Percentiles rank a stretch among this genome's conserved stretches.
These are phyloP conservation scores for Phataginus tetradactyla DNA, from an alignment of 2,797 vertebrate species.

Conservation along the genomic window DNA sequence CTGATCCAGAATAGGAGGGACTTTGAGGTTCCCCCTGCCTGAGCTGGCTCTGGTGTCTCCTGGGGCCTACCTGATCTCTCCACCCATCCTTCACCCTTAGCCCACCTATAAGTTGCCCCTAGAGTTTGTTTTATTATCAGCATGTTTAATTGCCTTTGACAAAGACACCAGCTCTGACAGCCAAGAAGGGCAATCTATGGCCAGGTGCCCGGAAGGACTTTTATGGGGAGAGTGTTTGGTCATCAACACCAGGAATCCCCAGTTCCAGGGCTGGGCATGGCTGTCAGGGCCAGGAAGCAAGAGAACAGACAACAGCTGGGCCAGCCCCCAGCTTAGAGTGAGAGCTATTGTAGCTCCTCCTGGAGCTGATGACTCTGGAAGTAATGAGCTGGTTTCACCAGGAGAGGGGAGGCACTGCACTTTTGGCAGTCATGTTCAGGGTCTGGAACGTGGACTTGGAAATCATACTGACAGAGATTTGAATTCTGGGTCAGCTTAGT, in stretches of 20 bases:
- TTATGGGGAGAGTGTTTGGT: neutral
- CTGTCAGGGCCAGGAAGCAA: slow-evolving; percentile 26
- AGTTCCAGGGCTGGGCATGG: neutral
- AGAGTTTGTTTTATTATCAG: neutral
- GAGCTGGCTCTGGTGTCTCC: neutral
- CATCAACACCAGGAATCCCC: no score
- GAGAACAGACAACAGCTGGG: neutral
- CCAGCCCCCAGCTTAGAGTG: neutral
- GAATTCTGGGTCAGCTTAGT: neutral
- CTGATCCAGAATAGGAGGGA: neutral
- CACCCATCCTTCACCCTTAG: neutral
- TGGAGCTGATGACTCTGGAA: neutral
- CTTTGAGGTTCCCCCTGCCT: neutral
- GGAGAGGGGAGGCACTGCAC: neutral
- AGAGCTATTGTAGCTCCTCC: neutral
- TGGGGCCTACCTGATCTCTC: neutral
- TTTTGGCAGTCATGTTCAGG: neutral
- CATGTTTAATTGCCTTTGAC: slow-evolving; percentile 39
- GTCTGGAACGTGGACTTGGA: neutral
- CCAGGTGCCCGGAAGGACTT: neutral
- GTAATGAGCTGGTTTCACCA: neutral
- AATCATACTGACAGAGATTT: neutral
- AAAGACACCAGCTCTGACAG: neutral
- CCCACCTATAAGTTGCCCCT: neutral
- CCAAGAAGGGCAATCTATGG: neutral